Evolutionary conservation across 2,797 vertebrate species (phyloP), one percentile per base, ranked within the genome.

Genomic region (Hypotaenidia okinawae): DNA sequence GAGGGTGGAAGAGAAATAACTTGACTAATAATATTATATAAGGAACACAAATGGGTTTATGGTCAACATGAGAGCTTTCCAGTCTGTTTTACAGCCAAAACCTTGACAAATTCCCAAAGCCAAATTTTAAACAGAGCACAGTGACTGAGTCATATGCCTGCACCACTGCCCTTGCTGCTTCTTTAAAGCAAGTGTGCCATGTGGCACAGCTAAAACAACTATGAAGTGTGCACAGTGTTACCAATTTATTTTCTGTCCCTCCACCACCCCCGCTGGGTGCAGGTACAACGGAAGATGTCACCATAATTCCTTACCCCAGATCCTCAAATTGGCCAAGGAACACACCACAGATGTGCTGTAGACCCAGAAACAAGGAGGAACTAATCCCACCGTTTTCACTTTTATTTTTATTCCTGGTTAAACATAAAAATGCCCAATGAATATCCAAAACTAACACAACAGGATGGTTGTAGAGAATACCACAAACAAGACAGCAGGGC

Each of bases 391-490:
- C 43, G 41, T 32, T 94, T 93, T 47, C 10, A 58, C 49, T 54
- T 86, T 93, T 37, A 87, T 79, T 83, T 95, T 95, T 92, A 92
- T 96, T 96, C 84, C 62, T 7, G 17, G 75, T 90, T 85, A 96
- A 95, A 92, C 72, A 83, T 59, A 66, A 87, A 95, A 95, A 93
- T 67, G 81, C 64, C 86, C 84, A 74, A 49, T 23, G 58, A 57
- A 70, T 74, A 93, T 70, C 70, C 80, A 80, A 87, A 95, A 59
- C 41, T 83, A 87, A 84, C 89, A 80, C 41, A 86, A 93, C n/a
- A 80, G 57, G 75, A 69, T 70, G 72, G 61, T 54, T 74, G 70
- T 69, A 84, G 33, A 87, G 88, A 92, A 32, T 30, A 89, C 6
- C 61, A 95, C 67, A 84, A 93, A 94, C 69, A 83, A 74, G 67